Conservation (phyloP, 1,140 invertebrate species). For the Pteromalus puparum region DNA sequence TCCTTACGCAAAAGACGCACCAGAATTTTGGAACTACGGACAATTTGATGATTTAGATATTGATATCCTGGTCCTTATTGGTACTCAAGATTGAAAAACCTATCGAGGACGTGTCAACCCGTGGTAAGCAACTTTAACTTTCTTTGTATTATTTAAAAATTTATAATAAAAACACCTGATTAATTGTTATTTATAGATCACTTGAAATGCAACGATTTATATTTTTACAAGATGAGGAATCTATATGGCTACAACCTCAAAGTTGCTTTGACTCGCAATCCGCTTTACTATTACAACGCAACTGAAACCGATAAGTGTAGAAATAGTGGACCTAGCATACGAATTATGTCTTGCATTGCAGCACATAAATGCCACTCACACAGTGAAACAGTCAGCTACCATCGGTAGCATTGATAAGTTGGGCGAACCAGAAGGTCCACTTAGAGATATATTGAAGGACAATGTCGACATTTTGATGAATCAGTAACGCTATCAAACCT, state of each 20-base stretch:
- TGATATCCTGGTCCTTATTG: not conserved
- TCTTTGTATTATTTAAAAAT: not conserved
- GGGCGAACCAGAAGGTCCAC: not conserved
- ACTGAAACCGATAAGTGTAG: not conserved
- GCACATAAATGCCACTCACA: not conserved
- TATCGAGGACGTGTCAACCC: not conserved
- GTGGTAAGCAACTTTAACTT: not conserved
- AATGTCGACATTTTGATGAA: not conserved
- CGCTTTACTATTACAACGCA: not conserved
- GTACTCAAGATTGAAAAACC: not conserved
- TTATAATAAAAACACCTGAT: no score
- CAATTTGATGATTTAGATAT: not conserved
- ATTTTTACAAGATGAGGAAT: not conserved
- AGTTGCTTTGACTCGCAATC: not conserved
- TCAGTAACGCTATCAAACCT: not conserved
- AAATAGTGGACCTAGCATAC: not conserved
- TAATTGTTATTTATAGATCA: not conserved
- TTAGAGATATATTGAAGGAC: not conserved
- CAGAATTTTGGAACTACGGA: not conserved
- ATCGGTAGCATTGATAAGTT: no score
- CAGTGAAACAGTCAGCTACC: not conserved
- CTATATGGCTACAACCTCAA: not conserved
- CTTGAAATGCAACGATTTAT: not conserved
- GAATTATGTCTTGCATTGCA: not conserved
- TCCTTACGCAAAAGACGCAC: not conserved